A percentile compares a stretch with the other conserved stretches of the same genome.
These are phyloP conservation scores for Aphidius ervi DNA, from an alignment of 1,140 invertebrate genomes.

Conservation along the genomic window DNA sequence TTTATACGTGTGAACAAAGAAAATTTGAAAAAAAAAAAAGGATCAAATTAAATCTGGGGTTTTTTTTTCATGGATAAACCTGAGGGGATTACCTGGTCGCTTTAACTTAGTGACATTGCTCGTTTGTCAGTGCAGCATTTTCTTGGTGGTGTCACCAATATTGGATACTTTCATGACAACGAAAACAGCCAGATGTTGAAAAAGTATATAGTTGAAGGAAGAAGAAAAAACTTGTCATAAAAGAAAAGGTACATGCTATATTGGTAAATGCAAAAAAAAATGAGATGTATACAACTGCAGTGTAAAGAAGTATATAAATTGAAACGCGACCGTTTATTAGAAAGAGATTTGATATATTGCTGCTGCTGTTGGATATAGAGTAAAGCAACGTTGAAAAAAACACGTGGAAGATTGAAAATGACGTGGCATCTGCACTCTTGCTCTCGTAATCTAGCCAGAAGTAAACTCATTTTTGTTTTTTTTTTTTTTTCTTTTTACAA, in stretches of 20 bases:
- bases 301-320: neutral
- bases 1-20: neutral
- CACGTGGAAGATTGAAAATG: constrained; percentile 19
- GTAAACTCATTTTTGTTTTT: no score
- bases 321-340: constrained; percentile 35
- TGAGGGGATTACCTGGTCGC: constrained; percentile 37
- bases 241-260: neutral
- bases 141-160: constrained; percentile 38
- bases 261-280: neutral
- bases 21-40: constrained; percentile 26
- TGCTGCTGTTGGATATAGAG: constrained; percentile 11
- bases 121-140: constrained; percentile 44
- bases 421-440: constrained; percentile 23
- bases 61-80: constrained; percentile 38
- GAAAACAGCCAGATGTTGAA: constrained; percentile 7
- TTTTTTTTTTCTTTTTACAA: no score
- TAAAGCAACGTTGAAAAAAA: neutral
- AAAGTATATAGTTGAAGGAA: neutral
- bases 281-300: constrained; percentile 4
- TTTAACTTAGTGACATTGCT: constrained; percentile 40
- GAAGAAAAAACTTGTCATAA: neutral
- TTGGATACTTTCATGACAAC: constrained; percentile 36
- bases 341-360: constrained; percentile 45
- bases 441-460: neutral
- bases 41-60: constrained; percentile 43